These are phyloP conservation scores for Sebastes baramenuke DNA, from an alignment of 2,797 vertebrate species.

Conservation along the genomic window DNA sequence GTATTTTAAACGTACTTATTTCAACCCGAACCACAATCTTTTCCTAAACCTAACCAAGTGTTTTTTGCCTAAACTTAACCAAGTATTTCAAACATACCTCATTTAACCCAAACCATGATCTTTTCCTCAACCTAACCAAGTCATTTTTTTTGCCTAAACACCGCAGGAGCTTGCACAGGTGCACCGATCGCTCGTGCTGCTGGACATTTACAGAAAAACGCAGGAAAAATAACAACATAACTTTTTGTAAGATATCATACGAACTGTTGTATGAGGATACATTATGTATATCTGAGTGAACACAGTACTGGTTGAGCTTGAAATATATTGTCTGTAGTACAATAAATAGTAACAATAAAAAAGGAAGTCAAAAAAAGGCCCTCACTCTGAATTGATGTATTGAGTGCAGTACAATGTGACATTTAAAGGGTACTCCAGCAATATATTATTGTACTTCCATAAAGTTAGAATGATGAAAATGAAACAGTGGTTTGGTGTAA, in stretches of 20 bases:
- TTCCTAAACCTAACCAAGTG: too few species aligned
- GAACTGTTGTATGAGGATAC: neutral
- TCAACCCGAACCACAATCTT: too few species aligned
- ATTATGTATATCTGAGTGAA: neutral
- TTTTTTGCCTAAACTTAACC: too few species aligned
- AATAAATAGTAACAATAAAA: neutral
- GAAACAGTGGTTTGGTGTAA: neutral
- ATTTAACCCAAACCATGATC: fast-evolving
- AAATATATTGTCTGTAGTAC: neutral
- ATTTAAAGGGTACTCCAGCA: neutral
- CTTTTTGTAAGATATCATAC: neutral
- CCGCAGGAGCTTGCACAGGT: neutral
- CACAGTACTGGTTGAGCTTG: neutral
- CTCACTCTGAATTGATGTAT: neutral
- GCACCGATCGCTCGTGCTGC: fast-evolving
- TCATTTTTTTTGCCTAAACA: neutral
- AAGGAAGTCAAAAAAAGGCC: neutral
- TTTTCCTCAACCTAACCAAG: neutral
- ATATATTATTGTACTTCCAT: neutral
- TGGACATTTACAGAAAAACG: neutral
- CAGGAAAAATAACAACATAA: too few species aligned
- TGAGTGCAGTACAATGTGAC: neutral
- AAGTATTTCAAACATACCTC: fast-evolving
- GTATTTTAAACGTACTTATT: too few species aligned
- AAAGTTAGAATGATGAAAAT: neutral